Percentiles rank a stretch among this genome's conserved stretches.
Conservation (phyloP, 2,113 vertebrate species). For the Elephantulus edwardii region DNA sequence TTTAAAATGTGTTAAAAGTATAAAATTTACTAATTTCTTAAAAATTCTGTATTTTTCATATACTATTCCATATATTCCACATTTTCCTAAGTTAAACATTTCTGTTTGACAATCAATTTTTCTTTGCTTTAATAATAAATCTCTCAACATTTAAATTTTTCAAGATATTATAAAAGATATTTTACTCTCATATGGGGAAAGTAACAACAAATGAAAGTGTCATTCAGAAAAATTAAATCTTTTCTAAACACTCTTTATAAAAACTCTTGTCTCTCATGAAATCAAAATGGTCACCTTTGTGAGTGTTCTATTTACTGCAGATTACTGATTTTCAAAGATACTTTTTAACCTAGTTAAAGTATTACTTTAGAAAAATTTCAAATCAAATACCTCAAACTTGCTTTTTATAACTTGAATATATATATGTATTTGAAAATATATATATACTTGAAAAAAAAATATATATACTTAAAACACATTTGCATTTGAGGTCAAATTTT, state of each 20-base stretch:
- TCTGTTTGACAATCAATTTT: constrained; percentile 4
- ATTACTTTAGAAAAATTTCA: background rate
- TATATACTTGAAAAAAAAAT: background rate
- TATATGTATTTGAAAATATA: background rate
- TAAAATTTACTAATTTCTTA: background rate
- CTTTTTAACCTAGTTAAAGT: background rate
- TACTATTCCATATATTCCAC: background rate
- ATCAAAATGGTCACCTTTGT: background rate
- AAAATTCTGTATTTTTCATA: background rate
- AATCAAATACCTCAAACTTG: background rate
- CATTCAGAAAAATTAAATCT: constrained; percentile 39
- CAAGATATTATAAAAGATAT: background rate
- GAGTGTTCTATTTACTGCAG: constrained; percentile 1
- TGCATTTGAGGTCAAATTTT: constrained; percentile 15
- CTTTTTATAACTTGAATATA: background rate
- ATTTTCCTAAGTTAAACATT: constrained; percentile 47
- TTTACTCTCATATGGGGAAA: background rate
- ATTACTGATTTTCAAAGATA: constrained; percentile 27
- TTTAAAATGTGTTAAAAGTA: background rate
- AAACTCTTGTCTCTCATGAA: background rate
- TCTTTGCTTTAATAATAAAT: background rate
- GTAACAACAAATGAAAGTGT: background rate
- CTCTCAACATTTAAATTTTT: background rate
- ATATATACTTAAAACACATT: background rate
- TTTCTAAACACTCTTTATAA: background rate